phyloP scores from a whole-genome alignment of 2,888 invertebrate species.

The Buathra laborator region DNA sequence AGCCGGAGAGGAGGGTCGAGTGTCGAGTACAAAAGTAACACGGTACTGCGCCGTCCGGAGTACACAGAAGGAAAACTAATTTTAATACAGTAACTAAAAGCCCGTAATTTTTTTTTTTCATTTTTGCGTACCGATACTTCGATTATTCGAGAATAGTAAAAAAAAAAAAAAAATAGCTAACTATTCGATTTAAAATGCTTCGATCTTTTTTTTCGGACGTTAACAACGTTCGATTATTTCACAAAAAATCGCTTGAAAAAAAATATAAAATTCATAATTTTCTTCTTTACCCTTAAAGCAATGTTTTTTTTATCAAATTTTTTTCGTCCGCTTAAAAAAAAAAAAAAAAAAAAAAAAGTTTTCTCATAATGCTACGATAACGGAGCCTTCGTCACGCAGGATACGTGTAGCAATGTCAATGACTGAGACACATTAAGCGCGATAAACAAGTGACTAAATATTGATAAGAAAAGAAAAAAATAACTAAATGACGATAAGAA shows the following conservation, averaged over 20 bases:
- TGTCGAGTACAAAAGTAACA: slow-evolving; percentile 41
- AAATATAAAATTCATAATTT: no score
- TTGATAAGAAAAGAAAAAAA: neutral
- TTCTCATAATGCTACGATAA: neutral
- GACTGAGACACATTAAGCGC: slow-evolving; percentile 6
- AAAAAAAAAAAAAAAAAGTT: neutral
- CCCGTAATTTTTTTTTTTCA: slow-evolving; percentile 4
- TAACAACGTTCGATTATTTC: no score
- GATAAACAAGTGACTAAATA: slow-evolving; percentile 32
- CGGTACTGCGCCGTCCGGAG: slow-evolving; percentile 20
- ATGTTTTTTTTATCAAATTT: neutral
- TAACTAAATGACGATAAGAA: neutral
- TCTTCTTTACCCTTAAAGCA: no score
- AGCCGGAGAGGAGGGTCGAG: slow-evolving; percentile 54
- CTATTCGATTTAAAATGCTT: no score
- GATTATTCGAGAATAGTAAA: no score
- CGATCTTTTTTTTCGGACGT: no score
- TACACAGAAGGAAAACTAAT: slow-evolving; percentile 2
- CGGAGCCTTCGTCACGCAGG: neutral
- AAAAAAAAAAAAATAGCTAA: no score
- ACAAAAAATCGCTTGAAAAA: no score
- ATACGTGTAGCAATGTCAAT: slow-evolving; percentile 22
- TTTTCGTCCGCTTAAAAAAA: neutral
- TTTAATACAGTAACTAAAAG: neutral
- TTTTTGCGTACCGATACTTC: neutral